Base-by-base conservation (phyloP, 2,113 vertebrate species). In the human (Homo sapiens) region DNA sequence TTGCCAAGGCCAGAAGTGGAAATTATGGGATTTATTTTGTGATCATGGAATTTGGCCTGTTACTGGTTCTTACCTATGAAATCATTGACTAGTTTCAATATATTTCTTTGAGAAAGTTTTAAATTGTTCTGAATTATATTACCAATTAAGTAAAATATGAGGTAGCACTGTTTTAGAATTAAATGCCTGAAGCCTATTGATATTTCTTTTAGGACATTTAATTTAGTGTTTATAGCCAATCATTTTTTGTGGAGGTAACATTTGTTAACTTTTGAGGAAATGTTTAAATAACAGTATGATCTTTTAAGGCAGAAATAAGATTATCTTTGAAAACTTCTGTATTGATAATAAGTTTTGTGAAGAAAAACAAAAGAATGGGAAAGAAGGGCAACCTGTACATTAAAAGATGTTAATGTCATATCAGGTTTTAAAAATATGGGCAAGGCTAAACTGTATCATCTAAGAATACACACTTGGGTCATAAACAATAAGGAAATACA, bases 291-390 rank as follows among this genome's bases (percentile, higher is more conserved):
- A 64, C 83, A 83, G n/a, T 68, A 55, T 8, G 23, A 80, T 93
- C 23, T 87, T 91, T 93, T 86, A 76, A 87, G 75, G 55, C 48
- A 86, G 48, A 86, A 95, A 86, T 68, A 45, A 81, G 40, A 25
- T 90, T 23, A 45, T 73, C n/a, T 9, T 78, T 95, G 86, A 81
- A 81, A 90, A 86, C 11, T 89, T 95, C 14, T 45, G 0, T 38
- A n/a, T 91, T 84, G 59, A 30, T 84, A 73, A 25, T 66, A 82
- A 70, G 43, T 78, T 48, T 97, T 89, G 80, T 75, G 66, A 92
- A 73, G 94, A 86, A 79, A 61, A 82, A 57, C 72, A 73, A 85
- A 79, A 79, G 40, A 89, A 57, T 68, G 32, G 52, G 76, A 76
- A 84, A 79, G 59, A 80, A 64, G 22, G n/a, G 4, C 55, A 52